A percentile compares a stretch with the other conserved stretches of the same genome.
Evolutionary conservation across 2,113 vertebrate genomes (phyloP).

Genomic region (Lutjanus erythropterus): DNA sequence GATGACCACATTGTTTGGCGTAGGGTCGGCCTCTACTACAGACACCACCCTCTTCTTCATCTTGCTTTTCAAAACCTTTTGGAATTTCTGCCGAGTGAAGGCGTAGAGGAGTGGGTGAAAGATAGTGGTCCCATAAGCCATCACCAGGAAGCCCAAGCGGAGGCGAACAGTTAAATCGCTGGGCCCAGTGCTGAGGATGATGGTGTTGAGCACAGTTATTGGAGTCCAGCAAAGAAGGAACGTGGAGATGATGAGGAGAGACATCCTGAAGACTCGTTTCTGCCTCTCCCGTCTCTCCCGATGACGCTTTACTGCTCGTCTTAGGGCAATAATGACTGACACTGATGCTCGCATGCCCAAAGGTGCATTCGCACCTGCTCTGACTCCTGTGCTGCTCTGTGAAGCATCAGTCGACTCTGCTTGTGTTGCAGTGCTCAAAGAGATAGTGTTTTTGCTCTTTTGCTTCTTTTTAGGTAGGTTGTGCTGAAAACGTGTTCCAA

Average conservation of each 20-base stretch:
- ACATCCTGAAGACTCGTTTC: slow-evolving; percentile 95
- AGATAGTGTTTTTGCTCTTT: slow-evolving; percentile 88
- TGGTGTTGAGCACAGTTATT: slow-evolving; percentile 94
- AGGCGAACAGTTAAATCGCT: slow-evolving; percentile 92
- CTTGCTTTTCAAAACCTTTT: slow-evolving; percentile 97
- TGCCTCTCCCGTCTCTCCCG: slow-evolving; percentile 93
- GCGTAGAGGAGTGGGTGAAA: slow-evolving; percentile 97
- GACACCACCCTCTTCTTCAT: slow-evolving; percentile 98
- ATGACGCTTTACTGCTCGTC: slow-evolving; percentile 94
- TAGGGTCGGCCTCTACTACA: slow-evolving; percentile 93
- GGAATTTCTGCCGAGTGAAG: slow-evolving; percentile 97
- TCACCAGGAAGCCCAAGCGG: slow-evolving; percentile 94
- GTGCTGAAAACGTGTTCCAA: slow-evolving; percentile 92
- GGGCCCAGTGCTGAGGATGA: slow-evolving; percentile 94
- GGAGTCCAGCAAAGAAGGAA: slow-evolving; percentile 98
- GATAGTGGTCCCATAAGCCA: slow-evolving; percentile 97
- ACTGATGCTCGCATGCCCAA: slow-evolving; percentile 94
- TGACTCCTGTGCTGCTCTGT: slow-evolving; percentile 87
- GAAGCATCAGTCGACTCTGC: slow-evolving; percentile 89
- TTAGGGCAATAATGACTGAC: slow-evolving; percentile 95
- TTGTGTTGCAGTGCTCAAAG: slow-evolving; percentile 88
- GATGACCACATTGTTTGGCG: slow-evolving; percentile 93
- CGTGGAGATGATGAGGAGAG: slow-evolving; percentile 95
- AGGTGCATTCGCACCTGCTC: slow-evolving; percentile 85
- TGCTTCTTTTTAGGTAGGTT: slow-evolving; percentile 91